These are phyloP conservation scores for Macropodus opercularis DNA, from an alignment of 2,797 vertebrate genomes.

Conservation along the genomic window DNA sequence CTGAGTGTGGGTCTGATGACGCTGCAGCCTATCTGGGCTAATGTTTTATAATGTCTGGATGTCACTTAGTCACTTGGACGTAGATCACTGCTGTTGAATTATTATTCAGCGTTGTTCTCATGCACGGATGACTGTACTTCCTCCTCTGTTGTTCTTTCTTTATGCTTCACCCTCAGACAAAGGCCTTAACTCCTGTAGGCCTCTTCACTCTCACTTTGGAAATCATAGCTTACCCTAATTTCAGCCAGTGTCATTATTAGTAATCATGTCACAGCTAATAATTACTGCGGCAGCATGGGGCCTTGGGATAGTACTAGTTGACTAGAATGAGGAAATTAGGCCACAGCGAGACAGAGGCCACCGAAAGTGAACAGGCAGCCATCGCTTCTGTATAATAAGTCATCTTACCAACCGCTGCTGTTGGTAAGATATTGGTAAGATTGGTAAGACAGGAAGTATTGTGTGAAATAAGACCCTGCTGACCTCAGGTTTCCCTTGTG, in stretches of 20 bases:
- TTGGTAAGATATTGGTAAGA: too few species aligned
- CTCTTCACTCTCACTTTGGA: neutral
- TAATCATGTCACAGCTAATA: conserved; percentile 16
- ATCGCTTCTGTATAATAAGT: conserved; percentile 34
- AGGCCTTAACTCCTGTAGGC: neutral
- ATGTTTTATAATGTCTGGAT: conserved; percentile 5
- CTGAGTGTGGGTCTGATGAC: conserved; percentile 9
- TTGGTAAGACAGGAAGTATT: too few species aligned
- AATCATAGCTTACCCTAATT: conserved; percentile 13
- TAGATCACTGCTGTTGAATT: neutral
- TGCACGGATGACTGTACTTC: neutral
- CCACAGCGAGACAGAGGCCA: conserved; percentile 7
- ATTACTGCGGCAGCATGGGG: conserved; percentile 11
- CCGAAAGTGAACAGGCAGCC: conserved; percentile 35
- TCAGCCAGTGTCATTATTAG: conserved; percentile 14
- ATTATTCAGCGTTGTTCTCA: too few species aligned
- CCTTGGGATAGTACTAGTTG: conserved; percentile 26
- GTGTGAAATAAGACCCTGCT: too few species aligned
- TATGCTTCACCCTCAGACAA: neutral
- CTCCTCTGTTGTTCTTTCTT: neutral
- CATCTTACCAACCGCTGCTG: too few species aligned
- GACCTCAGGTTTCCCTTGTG: too few species aligned
- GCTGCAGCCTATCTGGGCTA: neutral
- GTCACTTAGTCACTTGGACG: conserved; percentile 1
- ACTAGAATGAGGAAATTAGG: conserved; percentile 22